phyloP scores from a whole-genome alignment of 2,888 invertebrate species.

The Drosophila atroscutellata region DNA sequence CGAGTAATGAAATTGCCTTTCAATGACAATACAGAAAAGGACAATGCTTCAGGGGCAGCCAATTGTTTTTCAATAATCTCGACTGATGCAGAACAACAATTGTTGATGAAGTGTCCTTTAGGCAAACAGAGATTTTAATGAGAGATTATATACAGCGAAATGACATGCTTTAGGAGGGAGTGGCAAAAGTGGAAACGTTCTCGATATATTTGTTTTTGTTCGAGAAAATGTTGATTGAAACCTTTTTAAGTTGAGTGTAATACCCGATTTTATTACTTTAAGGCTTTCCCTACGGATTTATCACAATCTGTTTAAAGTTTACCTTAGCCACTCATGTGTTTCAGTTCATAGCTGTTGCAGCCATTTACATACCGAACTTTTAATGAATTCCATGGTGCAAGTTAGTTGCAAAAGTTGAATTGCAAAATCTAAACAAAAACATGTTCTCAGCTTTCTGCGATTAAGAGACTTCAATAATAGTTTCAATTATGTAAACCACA shows the following conservation, averaged over 20 bases:
- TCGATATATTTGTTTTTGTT: neutral
- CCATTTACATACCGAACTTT: slow-evolving; percentile 6
- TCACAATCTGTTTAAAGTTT: neutral
- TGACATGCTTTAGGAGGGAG: neutral
- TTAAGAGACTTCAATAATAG: neutral
- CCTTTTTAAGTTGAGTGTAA: neutral
- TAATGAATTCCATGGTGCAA: slow-evolving; percentile 12
- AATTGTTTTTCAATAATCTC: slow-evolving; percentile 24
- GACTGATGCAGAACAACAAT: slow-evolving; percentile 1
- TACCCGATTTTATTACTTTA: neutral
- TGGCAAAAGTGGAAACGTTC: too few species aligned
- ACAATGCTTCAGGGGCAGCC: slow-evolving; percentile 10
- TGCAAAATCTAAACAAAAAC: neutral
- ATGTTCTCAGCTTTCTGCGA: slow-evolving; percentile 9
- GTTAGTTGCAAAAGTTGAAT: slow-evolving; percentile 16
- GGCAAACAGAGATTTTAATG: neutral
- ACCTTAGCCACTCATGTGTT: neutral
- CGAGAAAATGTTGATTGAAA: neutral
- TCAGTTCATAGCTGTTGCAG: slow-evolving; percentile 1
- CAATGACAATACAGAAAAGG: slow-evolving; percentile 11
- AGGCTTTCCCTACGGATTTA: neutral
- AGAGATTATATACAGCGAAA: neutral
- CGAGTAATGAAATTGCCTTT: slow-evolving; percentile 34
- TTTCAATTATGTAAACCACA: neutral
- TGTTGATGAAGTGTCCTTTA: neutral